Percentiles rank a stretch among this genome's conserved stretches.
phyloP scores from a whole-genome alignment of 2,113 vertebrate genomes.

The Thalassoma bifasciatum region DNA sequence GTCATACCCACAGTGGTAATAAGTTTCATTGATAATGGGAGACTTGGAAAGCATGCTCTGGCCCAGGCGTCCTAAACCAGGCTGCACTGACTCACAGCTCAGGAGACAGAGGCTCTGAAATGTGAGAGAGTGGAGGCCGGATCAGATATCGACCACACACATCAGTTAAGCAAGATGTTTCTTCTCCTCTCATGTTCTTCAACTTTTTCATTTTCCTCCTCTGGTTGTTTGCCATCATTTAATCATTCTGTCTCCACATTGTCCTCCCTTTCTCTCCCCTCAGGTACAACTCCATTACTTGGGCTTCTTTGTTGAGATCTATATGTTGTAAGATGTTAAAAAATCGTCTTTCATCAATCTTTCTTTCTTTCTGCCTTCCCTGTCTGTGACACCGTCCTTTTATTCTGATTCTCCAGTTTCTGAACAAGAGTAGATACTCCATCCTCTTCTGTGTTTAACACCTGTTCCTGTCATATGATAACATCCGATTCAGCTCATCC shows the following conservation, averaged over 20 bases:
- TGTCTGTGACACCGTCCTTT: conserved; percentile 24
- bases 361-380: neutral
- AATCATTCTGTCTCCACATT: conserved; percentile 21
- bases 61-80: conserved; percentile 10
- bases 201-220: conserved; percentile 38
- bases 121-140: conserved; percentile 42
- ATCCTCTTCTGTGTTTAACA: conserved; percentile 9
- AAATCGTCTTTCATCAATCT: conserved; percentile 28
- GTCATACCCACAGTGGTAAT: conserved; percentile 6
- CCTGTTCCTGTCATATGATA: conserved; percentile 45
- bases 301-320: conserved; percentile 34
- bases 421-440: neutral
- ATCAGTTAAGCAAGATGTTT: conserved; percentile 51
- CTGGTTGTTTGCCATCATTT: conserved; percentile 32
- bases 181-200: conserved; percentile 57
- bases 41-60: conserved; percentile 7
- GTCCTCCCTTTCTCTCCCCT: conserved; percentile 4
- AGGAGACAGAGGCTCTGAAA: conserved; percentile 48
- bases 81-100: conserved; percentile 39
- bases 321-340: conserved; percentile 17
- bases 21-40: neutral
- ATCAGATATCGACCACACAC: conserved; percentile 61
- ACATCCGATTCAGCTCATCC: conserved; percentile 38
- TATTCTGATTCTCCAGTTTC: conserved; percentile 9
- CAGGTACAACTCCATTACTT: conserved; percentile 8